Percentiles rank a stretch among this genome's conserved stretches.
Evolutionary conservation across 2,888 invertebrate genomes (phyloP).

Genomic region (Idaea straminata): DNA sequence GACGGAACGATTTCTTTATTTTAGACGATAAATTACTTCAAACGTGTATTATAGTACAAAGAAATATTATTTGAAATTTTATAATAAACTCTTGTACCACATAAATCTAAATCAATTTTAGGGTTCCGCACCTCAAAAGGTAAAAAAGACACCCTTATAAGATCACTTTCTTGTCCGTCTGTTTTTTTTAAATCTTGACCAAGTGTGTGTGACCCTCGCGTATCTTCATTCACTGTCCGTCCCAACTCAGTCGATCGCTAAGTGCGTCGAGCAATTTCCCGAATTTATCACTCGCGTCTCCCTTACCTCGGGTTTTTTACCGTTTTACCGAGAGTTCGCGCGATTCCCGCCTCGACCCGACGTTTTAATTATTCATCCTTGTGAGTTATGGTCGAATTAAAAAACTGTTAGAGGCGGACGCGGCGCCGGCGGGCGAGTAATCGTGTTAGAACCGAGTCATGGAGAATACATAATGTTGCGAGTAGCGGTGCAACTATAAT

Average conservation of each 20-base stretch:
- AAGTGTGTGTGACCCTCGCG: background rate
- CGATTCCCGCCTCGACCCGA: slow-evolving; percentile 66
- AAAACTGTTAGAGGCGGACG: slow-evolving; percentile 79
- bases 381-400: slow-evolving; percentile 81
- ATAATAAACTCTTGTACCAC: too few species aligned
- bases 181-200: background rate
- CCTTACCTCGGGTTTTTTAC: slow-evolving; percentile 62
- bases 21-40: too few species aligned
- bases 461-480: slow-evolving; percentile 68
- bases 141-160: too few species aligned
- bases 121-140: too few species aligned
- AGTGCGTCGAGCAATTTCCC: slow-evolving; percentile 73
- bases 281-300: slow-evolving; percentile 64
- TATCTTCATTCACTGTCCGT: background rate
- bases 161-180: too few species aligned
- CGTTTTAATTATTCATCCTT: slow-evolving; percentile 79
- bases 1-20: too few species aligned
- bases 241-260: slow-evolving; percentile 53
- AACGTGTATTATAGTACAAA: too few species aligned
- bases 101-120: too few species aligned
- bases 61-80: too few species aligned
- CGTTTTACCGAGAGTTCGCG: slow-evolving; percentile 44
- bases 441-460: slow-evolving; percentile 73
- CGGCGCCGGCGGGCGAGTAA: slow-evolving; percentile 73
- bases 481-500: background rate